Evolutionary conservation across 2,113 vertebrate genomes (phyloP), one percentile per base, ranked within the genome.

Genomic region (Saguinus midas): DNA sequence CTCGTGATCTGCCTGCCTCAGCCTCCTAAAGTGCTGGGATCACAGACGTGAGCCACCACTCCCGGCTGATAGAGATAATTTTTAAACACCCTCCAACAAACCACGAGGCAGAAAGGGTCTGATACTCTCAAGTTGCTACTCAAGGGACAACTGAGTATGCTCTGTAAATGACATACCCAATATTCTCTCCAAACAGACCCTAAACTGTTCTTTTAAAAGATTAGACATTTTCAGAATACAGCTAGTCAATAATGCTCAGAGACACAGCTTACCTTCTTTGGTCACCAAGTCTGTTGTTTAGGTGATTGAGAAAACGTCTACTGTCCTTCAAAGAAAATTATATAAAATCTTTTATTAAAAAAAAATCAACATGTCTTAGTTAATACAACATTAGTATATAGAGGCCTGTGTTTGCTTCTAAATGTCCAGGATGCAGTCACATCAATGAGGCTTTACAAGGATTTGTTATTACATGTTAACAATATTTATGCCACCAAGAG

Each of bases 231-330:
- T 82, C 40, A 92, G 61, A 72, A 86, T 40, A 81, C 37, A 81
- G 18, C 18, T 40, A 64, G 37, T 23, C 40, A 87, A 66, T 32
- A 79, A 88, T 21, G 21, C 40, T 66, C 48, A 92, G 64, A 96
- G 12, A 90, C 25, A 73, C 2, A 43, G 1, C 97, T 97, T 98
- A 99, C 99, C 99, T 99, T 98, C 98, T 98, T 72, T 98, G 88
- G 90, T 98, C 97, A 58, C 98, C 98, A 97, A 99, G 98, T 81
- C 97, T 98, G 90, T 97, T 90, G 94, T 99, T 99, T 58, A 99
- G 96, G 66, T 96, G 87, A 95, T 99, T 99, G 94, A 99, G 98
- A 98, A 99, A 99, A 87, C 91, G 98, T 92, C 99, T 98, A 92
- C 99, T 98, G 94, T 99, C 99, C 99, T 99, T 98, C 48, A 98